Base-by-base conservation (phyloP, 1,140 invertebrate genomes). In the Grapholita molesta region DNA sequence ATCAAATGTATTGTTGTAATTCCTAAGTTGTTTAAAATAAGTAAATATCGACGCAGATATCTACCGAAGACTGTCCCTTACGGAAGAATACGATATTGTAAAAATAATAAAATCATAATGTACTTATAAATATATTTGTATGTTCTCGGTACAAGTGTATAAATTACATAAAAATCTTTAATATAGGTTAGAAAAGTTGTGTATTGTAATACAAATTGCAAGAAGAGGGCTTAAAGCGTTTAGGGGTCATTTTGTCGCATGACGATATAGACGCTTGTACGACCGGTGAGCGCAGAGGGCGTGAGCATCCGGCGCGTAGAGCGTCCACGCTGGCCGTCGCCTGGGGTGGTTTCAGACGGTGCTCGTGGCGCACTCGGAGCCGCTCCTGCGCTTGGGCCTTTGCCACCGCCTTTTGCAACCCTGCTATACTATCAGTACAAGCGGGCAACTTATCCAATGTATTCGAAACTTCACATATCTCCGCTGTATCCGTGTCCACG, bases 401-500 rank as follows among this genome's bases (percentile, higher is more conserved):
- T 6, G 77, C 82, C 8, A 90, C 76, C 18, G 78, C 87, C 18
- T 68, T 71, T 67, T 89, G 88, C 23, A 90, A 42, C 5, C 67
- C 81, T 6, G 82, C 86, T 25, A 91, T 72, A 64, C 88, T 91
- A 25, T 85, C 80, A 0, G 89, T 89, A 15, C 78, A 75, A 18
- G 88, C 84, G 5, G 86, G 89, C 70, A 83, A 80, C 23, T 78
- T 73, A 70, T 89, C 83, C 68, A 88, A 28, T 8, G 55, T 86
- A 68, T 83, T 89, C 3, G 86, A 81, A 21, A 91, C 84, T 69
- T 86, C 85, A 1, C 86, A 86, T 11, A 88, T 73, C 69, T 91
- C 88, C 5, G 86, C 85, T 3, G 80, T 86, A 65, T 89, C 88
- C 1, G 87, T 90, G 61, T 91, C 89, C 1, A 91, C 78, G 24